Evolutionary conservation across 2,113 vertebrate species (phyloP).

Genomic region (Talpa occidentalis): DNA sequence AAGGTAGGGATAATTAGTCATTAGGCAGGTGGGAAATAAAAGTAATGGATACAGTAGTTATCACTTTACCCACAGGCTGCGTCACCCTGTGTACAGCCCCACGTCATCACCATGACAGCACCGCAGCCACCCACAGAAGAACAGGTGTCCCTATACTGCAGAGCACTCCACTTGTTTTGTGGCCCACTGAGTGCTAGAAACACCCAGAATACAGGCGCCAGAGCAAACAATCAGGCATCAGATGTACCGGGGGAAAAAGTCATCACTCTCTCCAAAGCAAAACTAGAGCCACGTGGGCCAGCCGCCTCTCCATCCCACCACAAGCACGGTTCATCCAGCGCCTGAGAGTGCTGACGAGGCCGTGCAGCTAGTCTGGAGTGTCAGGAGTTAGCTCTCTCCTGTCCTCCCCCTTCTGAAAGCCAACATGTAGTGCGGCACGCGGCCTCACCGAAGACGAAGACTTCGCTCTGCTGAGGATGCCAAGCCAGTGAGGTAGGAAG

Average conservation of each 20-base stretch:
- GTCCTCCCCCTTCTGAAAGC: background rate
- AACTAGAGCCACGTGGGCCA: background rate
- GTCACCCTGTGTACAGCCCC: background rate
- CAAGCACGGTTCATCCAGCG: background rate
- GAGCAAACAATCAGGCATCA: background rate
- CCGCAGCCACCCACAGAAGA: background rate
- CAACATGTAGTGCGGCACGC: background rate
- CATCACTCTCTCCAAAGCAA: background rate
- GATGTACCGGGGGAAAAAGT: rapidly evolving
- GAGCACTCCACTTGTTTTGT: background rate
- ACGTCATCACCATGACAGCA: background rate
- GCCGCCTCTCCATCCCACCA: background rate
- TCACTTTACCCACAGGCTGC: background rate
- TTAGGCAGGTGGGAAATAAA: background rate
- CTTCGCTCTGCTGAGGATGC: slow-evolving; percentile 93
- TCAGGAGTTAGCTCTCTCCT: background rate
- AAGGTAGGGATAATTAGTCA: background rate
- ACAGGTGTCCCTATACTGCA: background rate
- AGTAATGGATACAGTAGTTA: background rate
- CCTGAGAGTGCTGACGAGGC: background rate
- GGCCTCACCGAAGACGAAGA: slow-evolving; percentile 93
- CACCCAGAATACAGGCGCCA: background rate
- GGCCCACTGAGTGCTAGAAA: background rate
- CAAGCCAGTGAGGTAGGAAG: slow-evolving; percentile 92
- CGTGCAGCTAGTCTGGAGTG: background rate